phyloP scores from a whole-genome alignment of 2,797 vertebrate genomes.

The Odontamblyopus lacepedii region DNA sequence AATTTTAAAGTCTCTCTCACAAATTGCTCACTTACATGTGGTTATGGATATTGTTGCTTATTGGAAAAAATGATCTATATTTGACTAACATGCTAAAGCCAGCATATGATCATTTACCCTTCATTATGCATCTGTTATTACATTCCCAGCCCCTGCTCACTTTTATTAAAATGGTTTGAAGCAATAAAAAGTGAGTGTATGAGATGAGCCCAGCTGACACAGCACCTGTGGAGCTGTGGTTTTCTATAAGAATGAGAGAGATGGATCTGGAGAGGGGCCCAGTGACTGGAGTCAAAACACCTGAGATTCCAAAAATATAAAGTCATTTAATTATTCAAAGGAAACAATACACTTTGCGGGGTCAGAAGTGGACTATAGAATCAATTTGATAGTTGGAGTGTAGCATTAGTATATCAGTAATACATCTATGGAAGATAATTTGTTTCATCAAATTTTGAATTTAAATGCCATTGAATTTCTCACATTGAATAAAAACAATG shows the following conservation, averaged over 20 bases:
- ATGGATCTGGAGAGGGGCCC: background rate
- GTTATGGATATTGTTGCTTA: background rate
- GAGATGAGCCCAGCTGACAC: constrained; percentile 30
- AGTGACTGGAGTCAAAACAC: background rate
- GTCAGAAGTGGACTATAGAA: too few species aligned
- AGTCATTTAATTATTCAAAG: background rate
- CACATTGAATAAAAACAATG: too few species aligned
- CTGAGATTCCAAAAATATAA: constrained; percentile 3
- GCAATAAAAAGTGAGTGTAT: constrained; percentile 11
- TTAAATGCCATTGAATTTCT: too few species aligned
- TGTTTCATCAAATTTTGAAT: too few species aligned
- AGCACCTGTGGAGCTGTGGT: constrained; percentile 29
- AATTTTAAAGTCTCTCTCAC: background rate
- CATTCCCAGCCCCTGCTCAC: constrained; percentile 7
- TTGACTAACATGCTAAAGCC: background rate
- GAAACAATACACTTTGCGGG: too few species aligned
- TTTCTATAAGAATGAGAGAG: background rate
- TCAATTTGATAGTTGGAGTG: too few species aligned
- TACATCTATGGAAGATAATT: too few species aligned
- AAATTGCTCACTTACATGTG: background rate
- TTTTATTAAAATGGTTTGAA: constrained; percentile 18
- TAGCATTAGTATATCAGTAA: too few species aligned
- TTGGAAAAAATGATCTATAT: background rate
- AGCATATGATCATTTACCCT: background rate
- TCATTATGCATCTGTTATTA: constrained; percentile 14